Conservation (phyloP, 1,140 invertebrate species). For the Euura saliciscinereae region DNA sequence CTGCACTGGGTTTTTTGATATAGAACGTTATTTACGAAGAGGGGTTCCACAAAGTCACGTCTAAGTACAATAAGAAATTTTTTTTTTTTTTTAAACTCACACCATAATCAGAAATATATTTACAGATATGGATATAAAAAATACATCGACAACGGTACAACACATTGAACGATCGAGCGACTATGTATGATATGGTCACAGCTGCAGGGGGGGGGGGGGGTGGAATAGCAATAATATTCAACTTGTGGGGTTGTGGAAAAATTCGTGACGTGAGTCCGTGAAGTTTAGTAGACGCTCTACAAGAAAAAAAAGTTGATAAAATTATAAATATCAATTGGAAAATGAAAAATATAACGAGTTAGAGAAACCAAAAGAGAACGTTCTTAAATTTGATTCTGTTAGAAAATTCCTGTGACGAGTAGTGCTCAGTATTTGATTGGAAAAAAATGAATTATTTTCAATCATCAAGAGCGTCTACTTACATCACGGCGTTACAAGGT, state of each 20-base stretch:
- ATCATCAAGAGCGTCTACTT: conserved; percentile 37
- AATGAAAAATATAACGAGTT: neutral
- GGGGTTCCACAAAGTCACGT: conserved; percentile 39
- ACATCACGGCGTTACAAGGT: conserved; percentile 32
- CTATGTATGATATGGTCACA: conserved; percentile 55
- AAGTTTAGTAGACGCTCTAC: neutral
- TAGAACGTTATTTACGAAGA: conserved; percentile 12
- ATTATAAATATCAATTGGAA: neutral
- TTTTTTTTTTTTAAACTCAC: conserved; percentile 39
- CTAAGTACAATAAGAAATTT: conserved; percentile 51
- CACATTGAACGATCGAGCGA: conserved; percentile 61
- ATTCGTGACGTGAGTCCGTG: conserved; percentile 1
- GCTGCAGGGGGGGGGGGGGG: conserved; percentile 46
- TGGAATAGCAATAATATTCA: neutral
- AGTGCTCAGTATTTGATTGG: no score
- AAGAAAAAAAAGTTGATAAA: neutral
- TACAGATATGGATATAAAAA: conserved; percentile 52
- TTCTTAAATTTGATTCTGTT: neutral
- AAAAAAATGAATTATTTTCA: neutral
- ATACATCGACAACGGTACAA: conserved; percentile 62
- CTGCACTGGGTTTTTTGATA: conserved; percentile 42
- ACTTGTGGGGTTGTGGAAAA: neutral
- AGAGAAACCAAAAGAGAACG: neutral
- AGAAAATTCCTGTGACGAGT: no score
- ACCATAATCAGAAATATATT: conserved; percentile 56